A percentile compares a stretch with the other conserved stretches of the same genome.
Conservation (phyloP, 2,113 vertebrate genomes). For the Lipophrys pholis region DNA sequence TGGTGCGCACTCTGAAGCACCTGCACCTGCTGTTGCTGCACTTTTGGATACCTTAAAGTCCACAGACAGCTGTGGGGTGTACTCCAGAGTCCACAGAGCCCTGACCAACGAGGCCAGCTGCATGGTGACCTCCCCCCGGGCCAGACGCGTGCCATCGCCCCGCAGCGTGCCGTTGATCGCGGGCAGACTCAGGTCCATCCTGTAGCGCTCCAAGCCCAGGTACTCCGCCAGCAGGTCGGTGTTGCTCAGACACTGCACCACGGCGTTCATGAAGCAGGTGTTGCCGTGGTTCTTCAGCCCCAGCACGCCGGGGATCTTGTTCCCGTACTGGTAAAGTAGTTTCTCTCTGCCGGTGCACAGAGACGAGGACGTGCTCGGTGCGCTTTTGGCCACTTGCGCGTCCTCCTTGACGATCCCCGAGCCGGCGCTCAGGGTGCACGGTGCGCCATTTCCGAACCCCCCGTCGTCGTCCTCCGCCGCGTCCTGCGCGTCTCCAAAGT, state of each 20-base stretch:
- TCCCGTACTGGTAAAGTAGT: slow-evolving; percentile 75
- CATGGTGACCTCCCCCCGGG: slow-evolving; percentile 87
- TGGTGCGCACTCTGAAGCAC: too few relatives aligned
- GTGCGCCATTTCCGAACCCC: slow-evolving; percentile 70
- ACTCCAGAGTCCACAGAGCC: slow-evolving; percentile 93
- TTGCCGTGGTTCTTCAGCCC: slow-evolving; percentile 95
- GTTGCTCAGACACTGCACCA: slow-evolving; percentile 95
- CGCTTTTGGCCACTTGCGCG: slow-evolving; percentile 47
- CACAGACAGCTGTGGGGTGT: slow-evolving; percentile 92
- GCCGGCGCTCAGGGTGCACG: slow-evolving; percentile 76
- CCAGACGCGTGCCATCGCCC: slow-evolving; percentile 36
- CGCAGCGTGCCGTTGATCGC: slow-evolving; percentile 55
- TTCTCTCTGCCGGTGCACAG: slow-evolving; percentile 74
- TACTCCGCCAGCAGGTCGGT: slow-evolving; percentile 93
- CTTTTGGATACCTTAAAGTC: slow-evolving; percentile 90
- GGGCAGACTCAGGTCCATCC: slow-evolving; percentile 73
- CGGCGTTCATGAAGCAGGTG: slow-evolving; percentile 97
- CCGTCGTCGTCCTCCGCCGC: slow-evolving; percentile 84
- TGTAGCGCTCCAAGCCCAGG: slow-evolving; percentile 88
- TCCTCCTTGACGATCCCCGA: slow-evolving; percentile 66
- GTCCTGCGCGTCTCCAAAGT: slow-evolving; percentile 79
- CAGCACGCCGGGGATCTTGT: slow-evolving; percentile 86
- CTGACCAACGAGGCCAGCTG: slow-evolving; percentile 89
- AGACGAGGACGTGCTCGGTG: slow-evolving; percentile 58
- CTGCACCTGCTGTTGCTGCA: not conserved